These are phyloP conservation scores for Bombus huntii DNA, from an alignment of 1,140 invertebrate species.

Conservation along the genomic window DNA sequence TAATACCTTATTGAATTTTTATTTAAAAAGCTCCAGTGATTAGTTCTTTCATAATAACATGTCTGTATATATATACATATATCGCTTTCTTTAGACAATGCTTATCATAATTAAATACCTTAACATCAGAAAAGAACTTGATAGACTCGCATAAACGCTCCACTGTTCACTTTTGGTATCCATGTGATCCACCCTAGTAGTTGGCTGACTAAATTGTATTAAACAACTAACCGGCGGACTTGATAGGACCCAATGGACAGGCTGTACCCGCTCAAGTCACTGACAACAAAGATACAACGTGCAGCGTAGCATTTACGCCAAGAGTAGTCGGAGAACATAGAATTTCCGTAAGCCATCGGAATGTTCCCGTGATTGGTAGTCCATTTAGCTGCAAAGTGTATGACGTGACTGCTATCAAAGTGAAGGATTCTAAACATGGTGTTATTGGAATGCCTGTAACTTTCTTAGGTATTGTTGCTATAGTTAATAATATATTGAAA, in stretches of 20 bases:
- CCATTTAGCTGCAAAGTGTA: conserved; percentile 97
- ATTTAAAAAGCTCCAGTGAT: conserved; percentile 20
- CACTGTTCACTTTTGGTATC: conserved; percentile 45
- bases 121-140: conserved; percentile 49
- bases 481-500: neutral
- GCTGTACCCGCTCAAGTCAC: conserved; percentile 93
- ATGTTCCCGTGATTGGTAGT: conserved; percentile 91
- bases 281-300: conserved; percentile 89
- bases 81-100: conserved; percentile 43
- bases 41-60: conserved; percentile 35
- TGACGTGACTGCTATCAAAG: conserved; percentile 96
- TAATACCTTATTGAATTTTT: conserved; percentile 25
- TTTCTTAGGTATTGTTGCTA: conserved; percentile 89
- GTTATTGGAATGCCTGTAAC: conserved; percentile 96
- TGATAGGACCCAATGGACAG: conserved; percentile 92
- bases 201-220: conserved; percentile 77
- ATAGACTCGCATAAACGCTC: conserved; percentile 23
- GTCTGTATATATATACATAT: conserved; percentile 9
- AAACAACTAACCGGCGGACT: conserved; percentile 82
- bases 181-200: conserved; percentile 66
- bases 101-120: conserved; percentile 34
- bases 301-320: conserved; percentile 94
- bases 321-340: conserved; percentile 94
- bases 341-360: conserved; percentile 91
- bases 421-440: conserved; percentile 94